Evolutionary conservation across 2,888 invertebrate species (phyloP), one percentile per base, ranked within the genome.

Genomic region (Agrotis segetum): DNA sequence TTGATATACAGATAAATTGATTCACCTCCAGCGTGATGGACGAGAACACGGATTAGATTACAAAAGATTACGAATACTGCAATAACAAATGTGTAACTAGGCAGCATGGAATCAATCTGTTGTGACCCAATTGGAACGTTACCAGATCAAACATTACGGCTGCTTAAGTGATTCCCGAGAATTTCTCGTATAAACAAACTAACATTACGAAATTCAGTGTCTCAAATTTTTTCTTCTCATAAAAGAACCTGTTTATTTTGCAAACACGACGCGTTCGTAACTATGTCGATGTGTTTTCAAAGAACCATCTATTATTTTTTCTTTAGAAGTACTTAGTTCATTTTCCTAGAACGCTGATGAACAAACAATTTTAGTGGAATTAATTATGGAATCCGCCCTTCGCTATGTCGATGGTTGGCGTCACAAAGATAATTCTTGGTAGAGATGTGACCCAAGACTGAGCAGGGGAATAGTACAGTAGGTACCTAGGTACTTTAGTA

Each of bases 101-200:
- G 29, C 67, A 68, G 46, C 24, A 63, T 70, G 76, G 68, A 58
- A 75, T 52, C 46, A 76, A 55, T 83, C 61, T 61, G 16, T 34
- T 49, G 52, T 67, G 85, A 83, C 84, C 85, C 58, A 85, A 83
- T 85, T 84, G 84, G 84, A 84, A 81, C 77, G 67, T 29, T 66
- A 75, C 84, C 84, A 85, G 84, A 79, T 59, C 84, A 83, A 83
- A 85, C 79, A 81, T 59, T 71, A 62, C 73, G 40, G 46, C 50
- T 60, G 69, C 75, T 75, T 83, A 85, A 84, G 84, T 84, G 81
- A 71, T 81, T 84, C 74, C 62, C 46, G 68, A 79, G 85, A 84
- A 84, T 71, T 81, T 74, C 65, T 63, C 67, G 46, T 58, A 66
- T 81, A 83, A 78, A 85, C 75, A 82, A 29, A 65, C 63, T 16